These are phyloP conservation scores for Melitaea athalia DNA, from an alignment of 2,888 invertebrate genomes.

Conservation along the genomic window DNA sequence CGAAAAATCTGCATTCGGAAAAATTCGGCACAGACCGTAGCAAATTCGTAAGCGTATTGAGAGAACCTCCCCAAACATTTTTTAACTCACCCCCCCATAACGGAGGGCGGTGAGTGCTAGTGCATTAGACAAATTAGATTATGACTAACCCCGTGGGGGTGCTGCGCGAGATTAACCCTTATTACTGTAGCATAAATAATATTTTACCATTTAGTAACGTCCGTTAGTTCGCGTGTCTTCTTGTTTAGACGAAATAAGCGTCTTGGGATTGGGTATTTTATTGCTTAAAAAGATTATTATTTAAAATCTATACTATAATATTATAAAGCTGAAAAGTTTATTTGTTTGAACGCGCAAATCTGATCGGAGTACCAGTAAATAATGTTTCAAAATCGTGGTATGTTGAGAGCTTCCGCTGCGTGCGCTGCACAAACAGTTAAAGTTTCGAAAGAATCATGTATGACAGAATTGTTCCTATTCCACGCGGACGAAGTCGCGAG, in stretches of 20 bases:
- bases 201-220: neutral
- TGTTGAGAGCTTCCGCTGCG: too few relatives aligned
- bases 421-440: too few relatives aligned
- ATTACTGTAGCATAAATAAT: constrained; percentile 4
- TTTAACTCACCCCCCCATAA: constrained; percentile 30
- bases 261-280: neutral
- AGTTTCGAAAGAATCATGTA: too few relatives aligned
- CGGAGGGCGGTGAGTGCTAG: constrained; percentile 44
- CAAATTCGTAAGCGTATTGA: constrained; percentile 11
- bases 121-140: constrained; percentile 65
- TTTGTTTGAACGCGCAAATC: too few relatives aligned
- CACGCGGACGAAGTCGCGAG: too few relatives aligned
- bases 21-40: neutral
- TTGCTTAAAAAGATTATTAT: neutral
- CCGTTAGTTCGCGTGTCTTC: neutral
- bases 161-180: constrained; percentile 21
- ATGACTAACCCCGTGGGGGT: constrained; percentile 39
- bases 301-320: too few relatives aligned
- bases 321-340: too few relatives aligned
- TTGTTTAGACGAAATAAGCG: neutral
- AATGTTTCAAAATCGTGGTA: too few relatives aligned
- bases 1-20: neutral
- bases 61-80: constrained; percentile 12
- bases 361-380: too few relatives aligned
- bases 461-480: too few relatives aligned